These are phyloP conservation scores for Gymnogyps californianus DNA, from an alignment of 2,113 vertebrate genomes.

Conservation along the genomic window DNA sequence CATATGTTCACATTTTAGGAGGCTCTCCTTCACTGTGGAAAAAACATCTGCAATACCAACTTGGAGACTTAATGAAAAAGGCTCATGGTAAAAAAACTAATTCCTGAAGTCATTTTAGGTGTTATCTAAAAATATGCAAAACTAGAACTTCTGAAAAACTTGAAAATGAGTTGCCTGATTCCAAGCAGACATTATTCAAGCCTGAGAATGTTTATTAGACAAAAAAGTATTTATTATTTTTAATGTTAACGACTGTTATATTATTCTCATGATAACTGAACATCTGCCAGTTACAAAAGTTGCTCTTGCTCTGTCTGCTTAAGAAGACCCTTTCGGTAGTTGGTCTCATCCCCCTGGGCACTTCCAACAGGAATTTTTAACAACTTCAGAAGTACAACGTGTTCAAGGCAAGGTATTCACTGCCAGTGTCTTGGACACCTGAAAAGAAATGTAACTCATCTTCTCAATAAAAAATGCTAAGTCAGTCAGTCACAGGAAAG, in stretches of 20 bases:
- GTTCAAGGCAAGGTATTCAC: not conserved
- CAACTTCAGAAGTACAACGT: not conserved
- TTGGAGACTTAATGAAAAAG: not conserved
- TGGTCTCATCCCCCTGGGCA: not conserved
- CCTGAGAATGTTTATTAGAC: not conserved
- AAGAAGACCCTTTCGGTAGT: rapidly evolving
- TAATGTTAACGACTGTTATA: not conserved
- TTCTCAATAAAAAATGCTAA: not conserved
- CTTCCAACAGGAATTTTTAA: not conserved
- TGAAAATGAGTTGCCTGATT: not conserved
- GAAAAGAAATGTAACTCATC: not conserved
- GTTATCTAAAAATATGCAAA: not conserved
- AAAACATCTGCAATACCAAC: not conserved
- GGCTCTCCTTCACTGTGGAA: not conserved
- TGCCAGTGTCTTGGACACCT: not conserved
- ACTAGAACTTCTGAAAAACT: not conserved
- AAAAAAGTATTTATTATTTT: not conserved
- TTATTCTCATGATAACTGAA: not conserved
- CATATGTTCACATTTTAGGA: not conserved
- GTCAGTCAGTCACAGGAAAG: not conserved
- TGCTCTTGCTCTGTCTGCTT: not conserved
- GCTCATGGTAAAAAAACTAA: not conserved
- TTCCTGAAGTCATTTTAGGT: not conserved
- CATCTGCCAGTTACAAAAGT: not conserved
- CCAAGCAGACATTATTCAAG: not conserved